These are phyloP conservation scores for Orthonychiurus folsomi DNA, from an alignment of 2,888 invertebrate species.

Conservation along the genomic window DNA sequence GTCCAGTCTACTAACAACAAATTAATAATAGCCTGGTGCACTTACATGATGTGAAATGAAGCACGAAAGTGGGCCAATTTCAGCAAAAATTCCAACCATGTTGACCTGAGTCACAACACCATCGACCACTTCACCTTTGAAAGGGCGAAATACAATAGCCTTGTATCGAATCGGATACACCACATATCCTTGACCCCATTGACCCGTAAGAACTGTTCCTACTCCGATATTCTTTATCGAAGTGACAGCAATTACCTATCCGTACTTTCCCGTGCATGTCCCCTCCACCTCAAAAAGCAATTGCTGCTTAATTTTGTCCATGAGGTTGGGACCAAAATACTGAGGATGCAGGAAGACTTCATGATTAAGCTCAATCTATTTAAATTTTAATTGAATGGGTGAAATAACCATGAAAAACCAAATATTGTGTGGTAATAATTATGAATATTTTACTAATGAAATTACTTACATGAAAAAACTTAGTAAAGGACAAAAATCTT, in stretches of 20 bases:
- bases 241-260: conserved; percentile 96
- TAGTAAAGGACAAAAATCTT: too few species aligned
- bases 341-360: conserved; percentile 96
- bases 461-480: conserved; percentile 31
- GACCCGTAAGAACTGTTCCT: conserved; percentile 94
- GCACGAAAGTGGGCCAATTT: conserved; percentile 53
- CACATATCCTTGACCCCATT: conserved; percentile 95
- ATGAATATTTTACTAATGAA: background rate
- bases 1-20: background rate
- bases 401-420: background rate
- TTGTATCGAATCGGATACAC: conserved; percentile 98
- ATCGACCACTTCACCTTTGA: conserved; percentile 97
- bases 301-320: conserved; percentile 97
- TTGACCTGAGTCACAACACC: conserved; percentile 97
- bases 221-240: conserved; percentile 99
- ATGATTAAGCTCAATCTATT: conserved; percentile 93
- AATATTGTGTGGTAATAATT: background rate
- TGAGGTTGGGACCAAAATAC: conserved; percentile 93
- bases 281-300: conserved; percentile 98
- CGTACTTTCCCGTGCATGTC: conserved; percentile 96
- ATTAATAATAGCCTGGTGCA: conserved; percentile 46
- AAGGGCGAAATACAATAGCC: conserved; percentile 97
- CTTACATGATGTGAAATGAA: conserved; percentile 57
- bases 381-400: conserved; percentile 40
- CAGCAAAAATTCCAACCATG: conserved; percentile 73